A percentile compares a stretch with the other conserved stretches of the same genome.
phyloP scores from a whole-genome alignment of 1,140 invertebrate genomes.

The Leptonema lineaticorne region DNA sequence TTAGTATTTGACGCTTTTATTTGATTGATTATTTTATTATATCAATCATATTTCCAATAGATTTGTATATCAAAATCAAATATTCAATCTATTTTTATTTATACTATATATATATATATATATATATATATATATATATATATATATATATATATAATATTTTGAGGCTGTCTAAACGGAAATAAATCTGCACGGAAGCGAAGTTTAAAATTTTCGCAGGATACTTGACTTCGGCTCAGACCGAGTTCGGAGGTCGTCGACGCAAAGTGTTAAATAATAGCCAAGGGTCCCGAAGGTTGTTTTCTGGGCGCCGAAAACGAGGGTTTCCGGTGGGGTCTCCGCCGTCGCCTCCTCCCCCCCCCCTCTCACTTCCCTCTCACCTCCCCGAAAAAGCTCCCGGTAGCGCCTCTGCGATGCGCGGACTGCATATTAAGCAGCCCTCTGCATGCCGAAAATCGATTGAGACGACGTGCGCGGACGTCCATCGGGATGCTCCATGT shows the following conservation, averaged over 20 bases:
- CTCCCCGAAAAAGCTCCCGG: background rate
- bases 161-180: too few species aligned
- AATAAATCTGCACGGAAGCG: background rate
- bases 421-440: slow-evolving; percentile 3
- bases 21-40: too few species aligned
- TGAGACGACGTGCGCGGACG: background rate
- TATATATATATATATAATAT: too few species aligned
- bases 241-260: slow-evolving; percentile 3
- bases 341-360: background rate
- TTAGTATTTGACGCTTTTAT: too few species aligned
- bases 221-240: background rate
- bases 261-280: slow-evolving; percentile 15
- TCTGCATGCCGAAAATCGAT: slow-evolving; percentile 6
- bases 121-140: too few species aligned
- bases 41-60: too few species aligned
- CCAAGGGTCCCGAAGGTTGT: background rate
- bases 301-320: slow-evolving; percentile 2
- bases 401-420: background rate
- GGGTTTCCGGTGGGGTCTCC: background rate
- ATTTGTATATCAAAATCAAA: too few species aligned
- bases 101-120: too few species aligned
- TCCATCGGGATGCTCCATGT: background rate
- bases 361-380: too few species aligned
- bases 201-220: too few species aligned
- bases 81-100: too few species aligned